Conservation (phyloP, 1,140 invertebrate species). For the Hirudo medicinalis region DNA sequence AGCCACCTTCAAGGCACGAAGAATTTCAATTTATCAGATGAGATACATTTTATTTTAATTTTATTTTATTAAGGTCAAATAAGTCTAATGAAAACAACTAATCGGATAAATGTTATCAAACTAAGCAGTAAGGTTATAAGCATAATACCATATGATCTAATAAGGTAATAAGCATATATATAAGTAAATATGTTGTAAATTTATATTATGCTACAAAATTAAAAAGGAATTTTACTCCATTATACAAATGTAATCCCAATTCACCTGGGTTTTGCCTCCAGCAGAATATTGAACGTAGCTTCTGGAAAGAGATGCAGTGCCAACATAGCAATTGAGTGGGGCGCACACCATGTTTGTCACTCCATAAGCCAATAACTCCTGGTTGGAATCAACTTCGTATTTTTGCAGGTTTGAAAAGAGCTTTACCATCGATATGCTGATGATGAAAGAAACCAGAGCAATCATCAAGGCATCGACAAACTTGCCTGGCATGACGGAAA, state of each 20-base stretch:
- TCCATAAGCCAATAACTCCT: constrained; percentile 51
- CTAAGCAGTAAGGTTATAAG: too few species aligned
- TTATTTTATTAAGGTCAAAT: too few species aligned
- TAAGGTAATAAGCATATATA: too few species aligned
- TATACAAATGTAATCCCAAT: too few species aligned
- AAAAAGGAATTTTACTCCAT: too few species aligned
- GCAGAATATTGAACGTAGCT: constrained; percentile 42
- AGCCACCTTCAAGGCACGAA: constrained; percentile 35
- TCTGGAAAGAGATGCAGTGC: constrained; percentile 44
- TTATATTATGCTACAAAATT: too few species aligned
- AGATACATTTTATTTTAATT: too few species aligned
- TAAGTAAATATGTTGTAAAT: too few species aligned
- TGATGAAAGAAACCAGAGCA: constrained; percentile 74
- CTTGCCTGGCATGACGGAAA: constrained; percentile 24
- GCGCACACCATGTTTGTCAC: constrained; percentile 42
- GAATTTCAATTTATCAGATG: too few species aligned
- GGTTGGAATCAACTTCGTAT: constrained; percentile 76
- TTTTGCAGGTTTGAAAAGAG: constrained; percentile 74
- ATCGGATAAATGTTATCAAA: too few species aligned
- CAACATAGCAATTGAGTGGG: constrained; percentile 45
- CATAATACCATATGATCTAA: too few species aligned
- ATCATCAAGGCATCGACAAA: constrained; percentile 57
- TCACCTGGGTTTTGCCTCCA: constrained; percentile 43
- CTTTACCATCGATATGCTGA: constrained; percentile 80
- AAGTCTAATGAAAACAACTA: too few species aligned